Conservation (phyloP, 2,888 invertebrate genomes). For the Rutpela maculata region DNA sequence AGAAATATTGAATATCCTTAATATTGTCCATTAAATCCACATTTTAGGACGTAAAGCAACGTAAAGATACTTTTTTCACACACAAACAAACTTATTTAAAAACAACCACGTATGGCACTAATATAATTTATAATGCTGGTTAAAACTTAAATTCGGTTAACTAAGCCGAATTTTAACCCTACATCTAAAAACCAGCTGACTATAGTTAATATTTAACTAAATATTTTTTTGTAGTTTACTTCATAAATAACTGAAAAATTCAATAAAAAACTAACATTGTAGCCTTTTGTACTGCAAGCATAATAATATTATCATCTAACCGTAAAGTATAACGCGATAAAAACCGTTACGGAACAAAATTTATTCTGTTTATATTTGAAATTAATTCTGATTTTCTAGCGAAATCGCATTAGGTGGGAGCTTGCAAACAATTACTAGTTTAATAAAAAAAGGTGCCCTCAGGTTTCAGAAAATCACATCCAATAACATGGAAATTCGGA, state of each 20-base stretch:
- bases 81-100: too few relatives aligned
- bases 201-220: background rate
- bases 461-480: slow-evolving; percentile 50
- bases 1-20: too few relatives aligned
- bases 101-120: too few relatives aligned
- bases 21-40: too few relatives aligned
- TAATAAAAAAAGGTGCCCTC: slow-evolving; percentile 46
- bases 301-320: background rate
- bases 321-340: background rate
- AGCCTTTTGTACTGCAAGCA: background rate
- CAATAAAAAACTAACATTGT: background rate
- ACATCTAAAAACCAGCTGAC: too few relatives aligned
- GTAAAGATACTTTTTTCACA: too few relatives aligned
- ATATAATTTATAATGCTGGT: too few relatives aligned
- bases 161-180: too few relatives aligned
- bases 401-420: slow-evolving; percentile 46
- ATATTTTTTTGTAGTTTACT: too few relatives aligned
- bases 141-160: too few relatives aligned
- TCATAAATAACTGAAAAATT: background rate
- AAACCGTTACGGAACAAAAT: background rate
- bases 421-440: slow-evolving; percentile 47
- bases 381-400: slow-evolving; percentile 16
- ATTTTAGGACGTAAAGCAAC: too few relatives aligned
- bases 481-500: slow-evolving; percentile 59
- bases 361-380: slow-evolving; percentile 15